Conservation (phyloP, 1,140 invertebrate species). For the Uloborus diversus region DNA sequence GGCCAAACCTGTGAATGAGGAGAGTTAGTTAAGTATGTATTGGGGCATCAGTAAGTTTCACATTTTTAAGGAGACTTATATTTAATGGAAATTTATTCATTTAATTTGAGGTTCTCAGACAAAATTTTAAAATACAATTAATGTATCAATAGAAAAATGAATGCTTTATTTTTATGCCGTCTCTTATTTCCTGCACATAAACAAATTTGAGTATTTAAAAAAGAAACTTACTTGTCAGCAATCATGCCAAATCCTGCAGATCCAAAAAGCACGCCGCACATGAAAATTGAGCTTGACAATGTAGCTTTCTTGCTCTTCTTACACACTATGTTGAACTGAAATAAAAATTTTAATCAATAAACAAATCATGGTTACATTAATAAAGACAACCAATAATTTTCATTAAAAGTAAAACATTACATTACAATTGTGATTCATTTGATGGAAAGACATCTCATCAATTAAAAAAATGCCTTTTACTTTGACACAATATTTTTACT, state of each 20-base stretch:
- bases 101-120: too few species aligned
- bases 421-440: too few species aligned
- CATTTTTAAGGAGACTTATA: too few species aligned
- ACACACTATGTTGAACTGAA: conserved; percentile 63
- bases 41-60: too few species aligned
- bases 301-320: conserved; percentile 59
- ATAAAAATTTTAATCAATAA: background rate
- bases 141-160: too few species aligned
- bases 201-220: conserved; percentile 10
- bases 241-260: conserved; percentile 62
- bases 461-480: too few species aligned
- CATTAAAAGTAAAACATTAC: background rate
- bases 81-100: too few species aligned
- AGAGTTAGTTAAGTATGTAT: background rate
- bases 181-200: too few species aligned
- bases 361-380: background rate
- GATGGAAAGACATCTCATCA: too few species aligned
- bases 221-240: conserved; percentile 61
- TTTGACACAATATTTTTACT: too few species aligned
- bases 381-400: background rate
- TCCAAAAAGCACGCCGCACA: conserved; percentile 63
- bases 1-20: conserved; percentile 54
- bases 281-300: conserved; percentile 62
- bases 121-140: too few species aligned
- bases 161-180: too few species aligned